These are phyloP conservation scores for Clostera curtula DNA, from an alignment of 2,888 invertebrate species.

Conservation along the genomic window DNA sequence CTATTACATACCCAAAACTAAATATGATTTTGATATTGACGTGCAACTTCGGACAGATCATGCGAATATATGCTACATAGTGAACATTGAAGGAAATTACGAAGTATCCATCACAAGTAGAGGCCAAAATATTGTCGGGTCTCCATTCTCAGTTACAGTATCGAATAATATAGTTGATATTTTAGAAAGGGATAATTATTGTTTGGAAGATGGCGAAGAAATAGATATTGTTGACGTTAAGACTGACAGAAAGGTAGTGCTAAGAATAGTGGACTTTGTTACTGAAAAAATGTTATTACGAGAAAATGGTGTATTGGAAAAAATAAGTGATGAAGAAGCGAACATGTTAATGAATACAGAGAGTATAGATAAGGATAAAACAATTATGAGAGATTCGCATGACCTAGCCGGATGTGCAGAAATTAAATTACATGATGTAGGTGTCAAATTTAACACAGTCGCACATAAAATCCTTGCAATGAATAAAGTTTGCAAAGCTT, in stretches of 20 bases:
- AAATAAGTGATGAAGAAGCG: conserved; percentile 62
- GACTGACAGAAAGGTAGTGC: conserved; percentile 62
- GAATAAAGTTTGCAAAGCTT: conserved; percentile 48
- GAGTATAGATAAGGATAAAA: conserved; percentile 17
- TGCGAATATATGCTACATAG: conserved; percentile 67
- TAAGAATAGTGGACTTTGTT: conserved; percentile 71
- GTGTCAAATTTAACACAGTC: conserved; percentile 37
- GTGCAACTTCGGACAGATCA: conserved; percentile 60
- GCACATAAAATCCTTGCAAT: conserved; percentile 45
- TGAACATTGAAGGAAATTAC: conserved; percentile 70
- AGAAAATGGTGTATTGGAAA: conserved; percentile 67
- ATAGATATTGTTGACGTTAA: conserved; percentile 61
- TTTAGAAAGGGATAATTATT: conserved; percentile 52
- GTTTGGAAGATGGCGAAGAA: conserved; percentile 64
- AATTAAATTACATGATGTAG: conserved; percentile 8
- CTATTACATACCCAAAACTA: conserved; percentile 62
- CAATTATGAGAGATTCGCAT: no score
- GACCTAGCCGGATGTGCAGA: conserved; percentile 8
- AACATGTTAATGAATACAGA: conserved; percentile 49
- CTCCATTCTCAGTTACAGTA: conserved; percentile 72
- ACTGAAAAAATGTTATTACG: conserved; percentile 73
- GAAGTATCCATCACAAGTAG: conserved; percentile 73
- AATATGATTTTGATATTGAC: conserved; percentile 69
- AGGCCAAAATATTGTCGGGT: conserved; percentile 74
- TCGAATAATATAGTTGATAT: conserved; percentile 46